Percentiles rank a stretch among this genome's conserved stretches.
Evolutionary conservation across 2,797 vertebrate genomes (phyloP).

Genomic region (Miichthys miiuy): DNA sequence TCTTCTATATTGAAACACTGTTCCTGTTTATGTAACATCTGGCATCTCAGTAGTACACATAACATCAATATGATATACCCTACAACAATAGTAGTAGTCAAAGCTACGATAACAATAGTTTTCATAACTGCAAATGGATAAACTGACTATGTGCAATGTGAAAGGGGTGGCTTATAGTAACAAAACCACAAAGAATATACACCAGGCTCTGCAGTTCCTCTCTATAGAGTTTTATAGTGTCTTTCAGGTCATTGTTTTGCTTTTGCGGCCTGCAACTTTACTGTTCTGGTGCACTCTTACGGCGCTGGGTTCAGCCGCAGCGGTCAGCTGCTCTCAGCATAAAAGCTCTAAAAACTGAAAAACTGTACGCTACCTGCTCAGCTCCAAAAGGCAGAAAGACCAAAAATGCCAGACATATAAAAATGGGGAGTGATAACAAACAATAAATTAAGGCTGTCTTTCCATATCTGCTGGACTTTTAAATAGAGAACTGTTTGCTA

Average conservation of each 20-base stretch:
- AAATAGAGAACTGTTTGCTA: neutral
- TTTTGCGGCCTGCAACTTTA: slow-evolving; percentile 11
- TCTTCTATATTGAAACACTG: neutral
- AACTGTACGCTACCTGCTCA: neutral
- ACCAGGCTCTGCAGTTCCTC: slow-evolving; percentile 1
- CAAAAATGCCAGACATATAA: neutral
- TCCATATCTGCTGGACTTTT: neutral
- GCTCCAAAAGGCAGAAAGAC: neutral
- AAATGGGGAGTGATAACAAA: too few relatives aligned
- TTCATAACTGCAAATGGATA: neutral
- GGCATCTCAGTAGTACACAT: neutral
- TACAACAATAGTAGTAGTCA: neutral
- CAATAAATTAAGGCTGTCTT: neutral
- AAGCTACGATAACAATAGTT: neutral
- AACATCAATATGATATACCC: neutral
- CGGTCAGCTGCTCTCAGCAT: neutral
- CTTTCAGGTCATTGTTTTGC: slow-evolving; percentile 25
- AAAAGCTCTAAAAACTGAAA: neutral
- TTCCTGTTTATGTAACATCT: neutral
- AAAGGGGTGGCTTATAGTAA: neutral
- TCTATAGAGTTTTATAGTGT: neutral
- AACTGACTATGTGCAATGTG: neutral
- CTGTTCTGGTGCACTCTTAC: slow-evolving; percentile 16
- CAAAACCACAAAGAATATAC: slow-evolving; percentile 16
- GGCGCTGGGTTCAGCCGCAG: neutral